Percentiles rank a stretch among this genome's conserved stretches.
Conservation (phyloP, 2,797 vertebrate species). For the Novumbra hubbsi region DNA sequence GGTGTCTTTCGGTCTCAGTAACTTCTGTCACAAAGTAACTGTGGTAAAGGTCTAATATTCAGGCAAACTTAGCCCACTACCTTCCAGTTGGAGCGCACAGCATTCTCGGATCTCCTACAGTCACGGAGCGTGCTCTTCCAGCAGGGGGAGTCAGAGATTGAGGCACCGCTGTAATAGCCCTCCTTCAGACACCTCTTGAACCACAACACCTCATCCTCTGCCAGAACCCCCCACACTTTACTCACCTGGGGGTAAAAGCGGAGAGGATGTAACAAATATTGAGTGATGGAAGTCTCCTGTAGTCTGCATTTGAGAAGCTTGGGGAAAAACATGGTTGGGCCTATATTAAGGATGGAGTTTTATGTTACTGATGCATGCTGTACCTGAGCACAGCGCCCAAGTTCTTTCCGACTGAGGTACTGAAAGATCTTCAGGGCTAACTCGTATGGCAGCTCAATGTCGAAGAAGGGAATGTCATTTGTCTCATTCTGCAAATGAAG, state of each 20-base stretch:
- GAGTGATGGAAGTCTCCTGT: not conserved
- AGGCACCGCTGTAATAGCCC: slow-evolving; percentile 75
- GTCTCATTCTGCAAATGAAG: slow-evolving; percentile 84
- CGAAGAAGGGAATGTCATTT: slow-evolving; percentile 95
- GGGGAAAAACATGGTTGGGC: not conserved
- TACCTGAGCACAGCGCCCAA: slow-evolving; percentile 95
- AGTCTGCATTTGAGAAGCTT: not conserved
- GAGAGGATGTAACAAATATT: not conserved
- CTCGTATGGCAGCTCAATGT: slow-evolving; percentile 91
- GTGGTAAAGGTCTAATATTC: no score
- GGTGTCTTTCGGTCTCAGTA: no score
- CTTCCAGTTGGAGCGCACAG: slow-evolving; percentile 93
- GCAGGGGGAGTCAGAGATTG: slow-evolving; percentile 83
- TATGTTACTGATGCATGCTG: slow-evolving; percentile 27
- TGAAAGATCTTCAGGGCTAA: slow-evolving; percentile 92
- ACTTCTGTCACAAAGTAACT: no score
- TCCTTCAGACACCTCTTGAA: slow-evolving; percentile 83
- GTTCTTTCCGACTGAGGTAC: slow-evolving; percentile 78
- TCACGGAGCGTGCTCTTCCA: slow-evolving; percentile 90
- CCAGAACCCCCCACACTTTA: slow-evolving; percentile 86
- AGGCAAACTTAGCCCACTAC: slow-evolving; percentile 57
- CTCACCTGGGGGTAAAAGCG: slow-evolving; percentile 81
- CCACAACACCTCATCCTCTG: slow-evolving; percentile 92
- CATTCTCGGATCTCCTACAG: slow-evolving; percentile 79
- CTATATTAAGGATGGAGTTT: not conserved